These are phyloP conservation scores for Brachymystax lenok DNA, from an alignment of 2,797 vertebrate species.

Conservation along the genomic window DNA sequence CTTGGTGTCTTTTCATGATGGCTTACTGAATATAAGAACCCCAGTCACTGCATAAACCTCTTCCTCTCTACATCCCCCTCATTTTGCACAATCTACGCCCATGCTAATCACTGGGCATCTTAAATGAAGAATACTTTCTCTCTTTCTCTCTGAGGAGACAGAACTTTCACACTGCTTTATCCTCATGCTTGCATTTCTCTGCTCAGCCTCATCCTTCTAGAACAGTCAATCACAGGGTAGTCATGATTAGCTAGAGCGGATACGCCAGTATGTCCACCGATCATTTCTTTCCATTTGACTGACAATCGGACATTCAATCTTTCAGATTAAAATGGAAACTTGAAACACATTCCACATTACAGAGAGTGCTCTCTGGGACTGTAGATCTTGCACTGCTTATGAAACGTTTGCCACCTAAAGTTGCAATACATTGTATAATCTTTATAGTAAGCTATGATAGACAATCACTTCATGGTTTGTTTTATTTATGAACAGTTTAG, in stretches of 20 bases:
- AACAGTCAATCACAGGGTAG: constrained; percentile 57
- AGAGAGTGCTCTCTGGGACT: neutral
- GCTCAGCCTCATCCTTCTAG: constrained; percentile 29
- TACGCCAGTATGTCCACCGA: constrained; percentile 22
- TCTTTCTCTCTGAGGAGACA: constrained; percentile 66
- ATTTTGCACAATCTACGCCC: constrained; percentile 72
- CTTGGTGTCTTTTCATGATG: neutral
- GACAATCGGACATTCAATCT: neutral
- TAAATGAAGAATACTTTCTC: constrained; percentile 58
- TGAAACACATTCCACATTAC: constrained; percentile 4
- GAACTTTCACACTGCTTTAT: constrained; percentile 69
- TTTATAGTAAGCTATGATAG: constrained; percentile 70
- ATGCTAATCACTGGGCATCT: constrained; percentile 59
- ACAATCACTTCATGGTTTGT: constrained; percentile 62
- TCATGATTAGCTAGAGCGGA: constrained; percentile 49
- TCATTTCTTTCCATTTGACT: constrained; percentile 32
- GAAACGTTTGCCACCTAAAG: constrained; percentile 69
- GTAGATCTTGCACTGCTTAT: constrained; percentile 35
- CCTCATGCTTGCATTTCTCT: constrained; percentile 29
- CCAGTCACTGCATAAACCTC: neutral
- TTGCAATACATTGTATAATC: constrained; percentile 67
- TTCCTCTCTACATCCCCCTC: constrained; percentile 8
- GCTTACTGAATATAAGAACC: neutral
- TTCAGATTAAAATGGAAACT: neutral
- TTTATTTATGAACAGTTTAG: constrained; percentile 44